phyloP scores from a whole-genome alignment of 2,113 vertebrate genomes.

The Rhabdomys dilectus region DNA sequence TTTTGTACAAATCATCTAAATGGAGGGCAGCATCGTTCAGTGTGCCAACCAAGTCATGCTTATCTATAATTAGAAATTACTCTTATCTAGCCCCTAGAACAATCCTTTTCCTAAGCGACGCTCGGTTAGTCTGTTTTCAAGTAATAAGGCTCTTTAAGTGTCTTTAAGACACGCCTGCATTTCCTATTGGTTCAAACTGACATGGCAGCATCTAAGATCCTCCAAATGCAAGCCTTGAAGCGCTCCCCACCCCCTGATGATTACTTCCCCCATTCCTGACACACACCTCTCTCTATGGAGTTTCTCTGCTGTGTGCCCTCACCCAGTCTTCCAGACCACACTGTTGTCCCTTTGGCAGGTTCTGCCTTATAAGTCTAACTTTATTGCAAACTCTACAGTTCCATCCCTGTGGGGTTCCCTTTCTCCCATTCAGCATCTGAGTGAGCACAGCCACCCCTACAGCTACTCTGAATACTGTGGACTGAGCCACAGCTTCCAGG shows the following conservation, averaged over 20 bases:
- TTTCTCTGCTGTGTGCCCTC: neutral
- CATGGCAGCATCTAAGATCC: neutral
- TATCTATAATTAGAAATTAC: constrained; percentile 57
- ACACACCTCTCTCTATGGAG: neutral
- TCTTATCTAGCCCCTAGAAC: constrained; percentile 34
- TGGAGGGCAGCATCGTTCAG: neutral
- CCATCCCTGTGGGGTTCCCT: neutral
- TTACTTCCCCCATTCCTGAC: neutral
- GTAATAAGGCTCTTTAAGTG: neutral
- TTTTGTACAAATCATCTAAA: constrained; percentile 42
- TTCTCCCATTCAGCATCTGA: neutral
- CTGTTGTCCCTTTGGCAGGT: neutral
- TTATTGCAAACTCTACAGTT: neutral
- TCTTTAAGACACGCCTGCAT: neutral
- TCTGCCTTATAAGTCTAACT: neutral
- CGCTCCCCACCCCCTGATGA: too few species aligned
- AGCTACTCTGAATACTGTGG: too few species aligned
- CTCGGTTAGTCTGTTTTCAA: constrained; percentile 29
- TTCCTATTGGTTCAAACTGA: constrained; percentile 19
- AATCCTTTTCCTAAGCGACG: neutral
- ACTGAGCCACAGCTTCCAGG: neutral
- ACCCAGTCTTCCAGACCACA: neutral
- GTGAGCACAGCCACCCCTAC: neutral
- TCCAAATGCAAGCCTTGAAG: neutral
- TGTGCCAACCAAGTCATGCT: constrained; percentile 27